phyloP scores from a whole-genome alignment of 1,140 invertebrate genomes.

The Hycleus phaleratus region DNA sequence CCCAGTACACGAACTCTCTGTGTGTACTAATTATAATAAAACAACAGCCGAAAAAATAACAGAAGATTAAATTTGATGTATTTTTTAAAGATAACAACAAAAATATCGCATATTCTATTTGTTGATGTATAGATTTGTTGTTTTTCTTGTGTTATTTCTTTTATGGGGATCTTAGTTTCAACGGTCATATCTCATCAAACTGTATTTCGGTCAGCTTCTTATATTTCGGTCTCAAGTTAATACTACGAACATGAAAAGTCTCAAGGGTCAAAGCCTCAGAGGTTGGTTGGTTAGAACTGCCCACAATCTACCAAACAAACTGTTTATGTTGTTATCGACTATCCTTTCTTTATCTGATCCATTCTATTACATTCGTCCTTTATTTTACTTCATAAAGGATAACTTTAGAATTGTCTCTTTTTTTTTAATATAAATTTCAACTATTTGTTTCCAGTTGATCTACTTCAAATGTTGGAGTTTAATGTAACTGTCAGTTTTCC shows the following conservation, averaged over 20 bases:
- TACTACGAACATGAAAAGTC: constrained; percentile 17
- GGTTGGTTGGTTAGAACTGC: background rate
- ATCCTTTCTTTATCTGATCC: constrained; percentile 6
- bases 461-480: constrained; percentile 95
- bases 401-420: no score
- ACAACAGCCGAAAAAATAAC: no score
- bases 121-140: background rate
- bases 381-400: background rate
- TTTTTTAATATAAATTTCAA: background rate
- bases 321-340: constrained; percentile 21
- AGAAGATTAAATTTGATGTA: no score
- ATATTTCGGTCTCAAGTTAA: constrained; percentile 13
- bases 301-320: constrained; percentile 27
- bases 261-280: constrained; percentile 6
- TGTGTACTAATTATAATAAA: background rate
- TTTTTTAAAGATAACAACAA: no score
- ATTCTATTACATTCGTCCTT: constrained; percentile 11
- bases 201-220: constrained; percentile 13
- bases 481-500: constrained; percentile 90
- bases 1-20: background rate
- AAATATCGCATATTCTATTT: background rate
- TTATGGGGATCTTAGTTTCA: background rate
- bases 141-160: background rate
- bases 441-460: constrained; percentile 68
- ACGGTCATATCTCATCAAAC: constrained; percentile 12